Base-by-base conservation (phyloP, 2,113 vertebrate genomes). In the Ginglymostoma cirratum region DNA sequence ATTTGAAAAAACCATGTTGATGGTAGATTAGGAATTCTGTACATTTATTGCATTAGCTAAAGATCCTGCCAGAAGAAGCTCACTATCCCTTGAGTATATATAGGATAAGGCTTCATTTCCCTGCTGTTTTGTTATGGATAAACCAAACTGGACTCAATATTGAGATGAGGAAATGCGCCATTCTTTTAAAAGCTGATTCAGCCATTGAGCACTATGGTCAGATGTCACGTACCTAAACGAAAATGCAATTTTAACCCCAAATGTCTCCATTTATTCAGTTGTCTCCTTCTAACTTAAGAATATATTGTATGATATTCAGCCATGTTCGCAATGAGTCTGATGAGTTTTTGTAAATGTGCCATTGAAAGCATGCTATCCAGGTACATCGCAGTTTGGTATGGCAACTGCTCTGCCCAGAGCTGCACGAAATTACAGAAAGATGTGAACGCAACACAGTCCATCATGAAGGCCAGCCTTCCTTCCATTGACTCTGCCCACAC, bases 21-120 rank as follows among this genome's bases (percentile, higher is more conserved):
- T 95, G 69, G 66, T 95, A 95, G 94, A 72, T 95, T 70, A 72
- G 7, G 94, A 95, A 76, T 45, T 34, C 42, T 76, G 69, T 72
- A 72, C 27, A 42, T 72, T 95, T 95, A 95, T 95, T 95, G 69
- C 94, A 95, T 95, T 95, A 76, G 69, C 42, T 52, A 95, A 95
- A 45, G 94, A 52, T 67, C n/a, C 67, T 94, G 45, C 0, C 21
- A 94, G 19, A 34, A 72, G 42, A 95, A 72, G 30, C 42, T 93
- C 55, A 23, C 24, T 38, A 34, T 95, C 94, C 14, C 21, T 72
- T 12, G 38, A 95, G 27, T 52, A 42, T 42, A 72, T 42, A 95
- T 42, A 65, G 42, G 52, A 95, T 14, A 24, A 95, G 69, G 48
- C 66, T 34, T 52, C 42, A 6, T 66, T 65, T 65, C 65, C 61